Base-by-base conservation (phyloP, 2,113 vertebrate species). In the Silurus asotus region DNA sequence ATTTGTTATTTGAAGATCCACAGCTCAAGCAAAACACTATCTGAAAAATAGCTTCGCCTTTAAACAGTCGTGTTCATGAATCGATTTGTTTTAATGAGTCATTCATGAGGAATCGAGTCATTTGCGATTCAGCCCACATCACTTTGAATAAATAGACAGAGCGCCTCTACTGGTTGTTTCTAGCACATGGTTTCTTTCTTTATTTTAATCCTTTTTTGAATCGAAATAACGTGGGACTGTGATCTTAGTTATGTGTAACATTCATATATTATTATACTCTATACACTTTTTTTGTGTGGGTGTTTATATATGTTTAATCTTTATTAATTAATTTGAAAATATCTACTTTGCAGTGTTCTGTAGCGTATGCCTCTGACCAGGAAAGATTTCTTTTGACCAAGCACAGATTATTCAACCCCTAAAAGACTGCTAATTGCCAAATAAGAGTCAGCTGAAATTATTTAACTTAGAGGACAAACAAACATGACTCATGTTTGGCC, bases 161-260 rank as follows among this genome's bases (percentile, higher is more conserved):
- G 86, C 81, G 80, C 86, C 81, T 45, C 86, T 77, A 49, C 23
- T 83, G 86, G 86, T 58, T 20, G 55, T 25, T 20, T 37, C 13
- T 28, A 23, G 8, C 5, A 0, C 48, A 6, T n/a, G 72, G 8
- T 25, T 23, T 64, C 48, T 78, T 1, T 78, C 3, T 69, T 45
- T 85, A 28, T 55, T 85, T 80, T 61, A 23, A 48, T 55, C n/a
- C 20, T 55, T 6, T 51, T 14, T 48, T 37, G 10, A 61, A 9
- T 45, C 56, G 20, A 80, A 80, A 61, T 48, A 61, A 10, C 2
- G 9, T 20, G 17, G 5, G 14, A 59, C 4, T 61, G 19, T 28
- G 23, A 45, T 61, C 13, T 80, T 3, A 15, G 6, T 5, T 17
- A 20, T 58, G 55, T 58, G 25, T 78, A 15, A 55, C 7, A 56